These are phyloP conservation scores for Aproaerema taeniolella DNA, from an alignment of 2,888 invertebrate genomes.

Conservation along the genomic window DNA sequence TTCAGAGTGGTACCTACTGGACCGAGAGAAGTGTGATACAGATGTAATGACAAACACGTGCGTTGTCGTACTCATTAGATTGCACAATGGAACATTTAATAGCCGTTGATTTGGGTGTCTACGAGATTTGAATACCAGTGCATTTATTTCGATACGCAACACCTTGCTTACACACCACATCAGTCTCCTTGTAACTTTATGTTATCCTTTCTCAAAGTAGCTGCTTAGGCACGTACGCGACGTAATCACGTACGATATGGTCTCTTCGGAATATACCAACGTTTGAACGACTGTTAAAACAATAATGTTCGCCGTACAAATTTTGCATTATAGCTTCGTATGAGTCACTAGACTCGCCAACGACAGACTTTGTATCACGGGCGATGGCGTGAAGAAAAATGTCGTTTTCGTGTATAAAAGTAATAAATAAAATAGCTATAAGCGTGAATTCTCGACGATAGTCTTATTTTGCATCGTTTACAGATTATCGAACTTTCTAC, in stretches of 20 bases:
- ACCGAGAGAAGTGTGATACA: no score
- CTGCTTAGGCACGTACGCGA: slow-evolving; percentile 17
- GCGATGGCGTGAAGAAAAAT: no score
- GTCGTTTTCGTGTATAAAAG: no score
- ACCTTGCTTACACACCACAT: neutral
- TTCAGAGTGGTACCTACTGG: no score
- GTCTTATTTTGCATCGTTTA: no score
- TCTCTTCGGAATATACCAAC: slow-evolving; percentile 10
- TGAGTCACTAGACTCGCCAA: no score
- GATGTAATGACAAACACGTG: slow-evolving; percentile 35
- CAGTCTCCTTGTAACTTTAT: slow-evolving; percentile 24
- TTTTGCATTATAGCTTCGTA: no score
- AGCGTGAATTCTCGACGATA: no score
- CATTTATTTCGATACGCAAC: slow-evolving; percentile 36
- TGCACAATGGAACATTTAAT: slow-evolving; percentile 61
- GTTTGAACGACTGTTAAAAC: no score
- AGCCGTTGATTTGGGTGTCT: slow-evolving; percentile 45
- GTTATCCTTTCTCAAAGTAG: slow-evolving; percentile 19
- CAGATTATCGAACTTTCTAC: no score
- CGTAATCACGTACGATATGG: slow-evolving; percentile 19
- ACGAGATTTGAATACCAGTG: slow-evolving; percentile 46
- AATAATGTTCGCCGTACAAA: slow-evolving; percentile 2
- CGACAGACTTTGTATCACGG: no score
- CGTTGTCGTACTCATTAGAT: slow-evolving; percentile 40
- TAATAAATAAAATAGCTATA: no score